These are phyloP conservation scores for Malurus elegans DNA, from an alignment of 2,113 vertebrate genomes.

Conservation along the genomic window DNA sequence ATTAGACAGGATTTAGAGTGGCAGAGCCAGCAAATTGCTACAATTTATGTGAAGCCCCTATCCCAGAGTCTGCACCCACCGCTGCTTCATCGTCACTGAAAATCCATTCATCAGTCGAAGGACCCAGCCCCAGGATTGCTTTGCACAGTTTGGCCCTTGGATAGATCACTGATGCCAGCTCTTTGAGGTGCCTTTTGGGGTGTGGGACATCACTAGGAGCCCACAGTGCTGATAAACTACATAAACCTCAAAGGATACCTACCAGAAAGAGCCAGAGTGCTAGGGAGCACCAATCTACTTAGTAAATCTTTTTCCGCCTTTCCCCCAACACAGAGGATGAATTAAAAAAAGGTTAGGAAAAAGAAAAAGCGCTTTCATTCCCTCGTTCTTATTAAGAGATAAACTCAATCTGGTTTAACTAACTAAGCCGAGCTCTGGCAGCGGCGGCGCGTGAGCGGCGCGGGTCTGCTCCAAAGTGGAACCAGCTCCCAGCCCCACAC, in stretches of 20 bases:
- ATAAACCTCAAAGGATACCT: not conserved
- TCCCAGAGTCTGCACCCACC: not conserved
- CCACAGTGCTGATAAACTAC: not conserved
- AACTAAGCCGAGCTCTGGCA: constrained; percentile 11
- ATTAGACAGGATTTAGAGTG: constrained; percentile 35
- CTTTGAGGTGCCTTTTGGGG: not conserved
- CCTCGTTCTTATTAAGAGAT: constrained; percentile 23
- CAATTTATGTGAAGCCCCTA: not conserved
- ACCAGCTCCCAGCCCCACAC: constrained; percentile 18
- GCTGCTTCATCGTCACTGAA: not conserved
- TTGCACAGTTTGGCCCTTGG: not conserved
- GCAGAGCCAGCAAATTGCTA: constrained; percentile 28
- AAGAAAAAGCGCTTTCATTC: not conserved
- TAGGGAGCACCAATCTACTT: not conserved
- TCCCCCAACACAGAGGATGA: not conserved
- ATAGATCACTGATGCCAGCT: not conserved
- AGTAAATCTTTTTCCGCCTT: not conserved
- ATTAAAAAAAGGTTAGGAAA: not conserved
- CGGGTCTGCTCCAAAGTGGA: constrained; percentile 27
- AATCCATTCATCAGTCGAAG: not conserved
- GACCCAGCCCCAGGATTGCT: not conserved
- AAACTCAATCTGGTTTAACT: not conserved
- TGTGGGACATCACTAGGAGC: not conserved
- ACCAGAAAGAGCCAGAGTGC: not conserved
- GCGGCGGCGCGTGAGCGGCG: not conserved